These are phyloP conservation scores for Pyrgus malvae DNA, from an alignment of 2,888 invertebrate species.

Conservation along the genomic window DNA sequence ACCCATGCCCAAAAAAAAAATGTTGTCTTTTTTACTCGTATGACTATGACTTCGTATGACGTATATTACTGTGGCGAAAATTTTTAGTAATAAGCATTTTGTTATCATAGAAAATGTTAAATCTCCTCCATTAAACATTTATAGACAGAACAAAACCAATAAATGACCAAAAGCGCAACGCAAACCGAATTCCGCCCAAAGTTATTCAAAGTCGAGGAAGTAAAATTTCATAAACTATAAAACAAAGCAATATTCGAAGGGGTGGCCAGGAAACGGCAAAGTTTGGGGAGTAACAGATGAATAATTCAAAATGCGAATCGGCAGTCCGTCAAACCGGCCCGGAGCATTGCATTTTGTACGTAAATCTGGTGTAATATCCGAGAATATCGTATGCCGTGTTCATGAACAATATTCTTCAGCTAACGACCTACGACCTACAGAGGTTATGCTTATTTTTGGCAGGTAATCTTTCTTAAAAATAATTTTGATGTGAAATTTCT, in stretches of 20 bases:
- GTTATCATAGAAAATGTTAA: too few relatives aligned
- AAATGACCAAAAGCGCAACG: constrained; percentile 18
- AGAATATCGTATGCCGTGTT: constrained; percentile 13
- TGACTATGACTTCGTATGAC: neutral
- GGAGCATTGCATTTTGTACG: constrained; percentile 67
- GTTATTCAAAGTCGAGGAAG: constrained; percentile 40
- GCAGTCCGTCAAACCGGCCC: constrained; percentile 71
- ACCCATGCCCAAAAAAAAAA: too few relatives aligned
- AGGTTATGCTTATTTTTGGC: too few relatives aligned
- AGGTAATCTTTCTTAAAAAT: too few relatives aligned
- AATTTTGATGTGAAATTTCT: too few relatives aligned
- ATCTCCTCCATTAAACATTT: neutral
- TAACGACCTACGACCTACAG: neutral
- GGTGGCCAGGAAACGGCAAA: constrained; percentile 52
- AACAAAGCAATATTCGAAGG: constrained; percentile 71
- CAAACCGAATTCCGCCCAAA: constrained; percentile 28
- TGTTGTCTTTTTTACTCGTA: too few relatives aligned
- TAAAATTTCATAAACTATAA: constrained; percentile 65
- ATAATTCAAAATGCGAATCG: constrained; percentile 75
- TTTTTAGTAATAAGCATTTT: too few relatives aligned
- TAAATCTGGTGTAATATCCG: constrained; percentile 65
- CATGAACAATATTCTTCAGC: constrained; percentile 11
- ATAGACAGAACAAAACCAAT: constrained; percentile 12
- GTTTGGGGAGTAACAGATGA: constrained; percentile 68
- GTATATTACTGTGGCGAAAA: too few relatives aligned